These are phyloP conservation scores for Zonitis immaculata DNA, from an alignment of 2,888 invertebrate species.

Conservation along the genomic window DNA sequence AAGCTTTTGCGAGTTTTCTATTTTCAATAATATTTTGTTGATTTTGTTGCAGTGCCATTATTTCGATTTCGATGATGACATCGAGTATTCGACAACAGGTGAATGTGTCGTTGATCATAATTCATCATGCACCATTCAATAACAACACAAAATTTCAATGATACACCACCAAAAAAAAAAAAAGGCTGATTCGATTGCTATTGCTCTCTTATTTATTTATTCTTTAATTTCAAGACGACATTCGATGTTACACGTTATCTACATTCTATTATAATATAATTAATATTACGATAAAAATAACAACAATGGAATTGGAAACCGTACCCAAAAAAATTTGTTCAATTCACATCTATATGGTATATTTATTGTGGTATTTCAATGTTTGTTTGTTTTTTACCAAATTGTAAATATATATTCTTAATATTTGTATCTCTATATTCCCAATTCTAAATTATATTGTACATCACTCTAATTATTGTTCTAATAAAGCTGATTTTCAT, in stretches of 20 bases:
- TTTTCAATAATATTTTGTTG: no score
- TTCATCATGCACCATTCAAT: slow-evolving; percentile 46
- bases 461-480: slow-evolving; percentile 14
- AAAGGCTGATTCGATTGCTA: slow-evolving; percentile 17
- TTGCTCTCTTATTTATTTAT: not conserved
- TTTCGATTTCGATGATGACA: slow-evolving; percentile 47
- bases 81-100: slow-evolving; percentile 39
- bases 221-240: no score
- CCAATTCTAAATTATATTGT: not conserved
- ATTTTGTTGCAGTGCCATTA: slow-evolving; percentile 45
- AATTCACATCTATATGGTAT: not conserved
- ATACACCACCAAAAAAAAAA: no score
- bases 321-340: not conserved
- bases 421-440: not conserved
- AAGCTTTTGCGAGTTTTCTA: no score
- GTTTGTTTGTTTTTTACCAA: no score
- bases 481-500: slow-evolving; percentile 23
- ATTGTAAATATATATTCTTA: not conserved
- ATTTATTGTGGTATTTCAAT: not conserved
- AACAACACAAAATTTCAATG: slow-evolving; percentile 35
- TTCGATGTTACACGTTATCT: no score
- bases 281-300: no score
- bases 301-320: not conserved
- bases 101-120: slow-evolving; percentile 43
- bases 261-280: no score